These are phyloP conservation scores for Rhorus exstirpatorius DNA, from an alignment of 2,888 invertebrate genomes.

Conservation along the genomic window DNA sequence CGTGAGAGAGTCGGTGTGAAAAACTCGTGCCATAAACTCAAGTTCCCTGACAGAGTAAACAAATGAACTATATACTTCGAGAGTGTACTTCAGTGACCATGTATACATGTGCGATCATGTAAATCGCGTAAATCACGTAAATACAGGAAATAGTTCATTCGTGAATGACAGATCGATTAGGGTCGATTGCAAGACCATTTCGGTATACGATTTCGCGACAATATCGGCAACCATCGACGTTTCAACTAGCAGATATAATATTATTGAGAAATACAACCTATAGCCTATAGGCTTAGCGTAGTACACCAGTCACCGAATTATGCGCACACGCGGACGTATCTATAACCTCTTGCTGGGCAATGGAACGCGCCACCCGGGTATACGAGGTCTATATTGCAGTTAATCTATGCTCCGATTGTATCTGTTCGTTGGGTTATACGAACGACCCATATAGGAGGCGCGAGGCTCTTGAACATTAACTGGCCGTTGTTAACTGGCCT, in stretches of 20 bases:
- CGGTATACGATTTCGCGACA: slow-evolving; percentile 70
- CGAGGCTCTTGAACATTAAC: slow-evolving; percentile 84
- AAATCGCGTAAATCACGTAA: slow-evolving; percentile 44
- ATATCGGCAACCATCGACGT: slow-evolving; percentile 27
- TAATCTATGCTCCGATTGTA: slow-evolving; percentile 85
- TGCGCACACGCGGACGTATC: background rate
- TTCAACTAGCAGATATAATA: slow-evolving; percentile 18
- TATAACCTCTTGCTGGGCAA: slow-evolving; percentile 16
- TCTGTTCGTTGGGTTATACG: slow-evolving; percentile 84
- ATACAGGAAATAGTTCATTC: slow-evolving; percentile 59
- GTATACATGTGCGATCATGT: no score
- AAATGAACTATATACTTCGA: slow-evolving; percentile 11
- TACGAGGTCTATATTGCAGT: slow-evolving; percentile 84
- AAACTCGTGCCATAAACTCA: no score
- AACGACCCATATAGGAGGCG: slow-evolving; percentile 82
- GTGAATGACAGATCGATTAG: slow-evolving; percentile 72
- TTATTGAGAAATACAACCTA: no score
- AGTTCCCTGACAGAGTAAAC: no score
- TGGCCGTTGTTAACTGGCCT: slow-evolving; percentile 84
- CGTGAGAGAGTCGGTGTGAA: no score
- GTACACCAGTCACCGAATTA: slow-evolving; percentile 25
- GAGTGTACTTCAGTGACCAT: no score
- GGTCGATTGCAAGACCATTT: slow-evolving; percentile 68
- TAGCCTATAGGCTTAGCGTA: background rate
- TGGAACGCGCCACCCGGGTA: slow-evolving; percentile 49